Base-by-base conservation (phyloP, 2,113 vertebrate genomes). In the Tragulus kanchil region DNA sequence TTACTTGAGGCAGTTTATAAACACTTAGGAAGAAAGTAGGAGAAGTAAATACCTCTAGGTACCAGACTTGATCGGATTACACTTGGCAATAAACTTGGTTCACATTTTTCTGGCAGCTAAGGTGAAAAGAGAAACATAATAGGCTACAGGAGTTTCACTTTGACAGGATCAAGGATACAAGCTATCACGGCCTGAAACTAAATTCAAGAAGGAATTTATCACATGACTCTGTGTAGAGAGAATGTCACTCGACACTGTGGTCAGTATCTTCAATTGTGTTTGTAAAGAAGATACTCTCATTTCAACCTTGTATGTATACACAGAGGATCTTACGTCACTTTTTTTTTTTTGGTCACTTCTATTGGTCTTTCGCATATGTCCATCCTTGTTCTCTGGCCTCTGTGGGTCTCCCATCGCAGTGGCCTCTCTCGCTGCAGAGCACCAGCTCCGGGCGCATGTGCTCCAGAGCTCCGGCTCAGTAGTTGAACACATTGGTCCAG, bases 81-180 rank as follows among this genome's bases (percentile, higher is more conserved):
- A 73, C 56, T 67, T 78, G 91, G 25, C 71, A 69, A 50, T 83
- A 82, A 88, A 88, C 86, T 85, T 83, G 61, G 71, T 67, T 95
- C 54, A 25, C 71, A 73, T 84, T 93, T 96, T 94, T 89, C 86
- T 96, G 94, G 56, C 31, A 93, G 59, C 1, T 6, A 88, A 93
- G 85, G 84, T 90, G 45, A 92, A 95, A 95, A 93, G 82, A 59
- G 69, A 92, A 95, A 78, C 15, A 3, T 61, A 71, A 90, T 21
- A 81, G 52, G 79, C 10, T 8, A 25, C 26, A 77, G 79, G 28
- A 31, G 58, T 73, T 90, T 95, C 52, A 21, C 78, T 82, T 89
- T 88, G 86, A 65, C 59, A 61, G 50, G 54, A 64, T 52, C 13
- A 10, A 86, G 31, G 26, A 1, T 65, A 31, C 73, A 7, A 1